These are phyloP conservation scores for Stictocephala bisonia DNA, from an alignment of 2,888 invertebrate species.

Conservation along the genomic window DNA sequence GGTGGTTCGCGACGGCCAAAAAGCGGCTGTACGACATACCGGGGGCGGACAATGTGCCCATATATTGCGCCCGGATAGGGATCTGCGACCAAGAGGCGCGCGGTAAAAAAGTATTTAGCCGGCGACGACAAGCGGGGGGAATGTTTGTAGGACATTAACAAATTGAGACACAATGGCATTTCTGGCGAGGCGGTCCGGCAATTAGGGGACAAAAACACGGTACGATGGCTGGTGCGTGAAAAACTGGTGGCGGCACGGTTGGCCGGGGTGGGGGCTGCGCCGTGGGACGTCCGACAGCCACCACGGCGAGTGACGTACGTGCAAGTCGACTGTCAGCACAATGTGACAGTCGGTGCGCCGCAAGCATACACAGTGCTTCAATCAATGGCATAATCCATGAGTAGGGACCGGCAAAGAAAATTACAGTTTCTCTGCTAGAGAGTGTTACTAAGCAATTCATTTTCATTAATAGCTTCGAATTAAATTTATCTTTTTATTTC, in stretches of 20 bases:
- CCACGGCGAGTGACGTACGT: not conserved
- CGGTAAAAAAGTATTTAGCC: conserved; percentile 37
- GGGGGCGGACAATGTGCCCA: conserved; percentile 8
- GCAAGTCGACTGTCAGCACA: not conserved
- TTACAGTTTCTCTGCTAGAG: too few species aligned
- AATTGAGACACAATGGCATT: conserved; percentile 43
- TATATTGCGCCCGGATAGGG: conserved; percentile 11
- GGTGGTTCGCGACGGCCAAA: conserved; percentile 23
- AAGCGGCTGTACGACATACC: conserved; percentile 13
- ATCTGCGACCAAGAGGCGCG: not conserved
- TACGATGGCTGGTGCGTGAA: conserved; percentile 23
- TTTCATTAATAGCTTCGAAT: too few species aligned
- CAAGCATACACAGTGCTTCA: too few species aligned
- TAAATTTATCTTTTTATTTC: too few species aligned
- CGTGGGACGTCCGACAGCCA: not conserved
- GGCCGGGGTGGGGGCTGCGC: not conserved
- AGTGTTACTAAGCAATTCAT: too few species aligned
- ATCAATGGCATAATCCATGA: too few species aligned
- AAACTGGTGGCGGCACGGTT: not conserved
- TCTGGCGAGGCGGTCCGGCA: conserved; percentile 33
- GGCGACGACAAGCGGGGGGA: conserved; percentile 30
- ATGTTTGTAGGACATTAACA: conserved; percentile 42
- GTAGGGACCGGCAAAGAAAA: too few species aligned
- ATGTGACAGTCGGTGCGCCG: too few species aligned
- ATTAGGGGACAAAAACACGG: conserved; percentile 33